Evolutionary conservation across 2,888 invertebrate genomes (phyloP).

Genomic region (Lasioglossum malachurum): DNA sequence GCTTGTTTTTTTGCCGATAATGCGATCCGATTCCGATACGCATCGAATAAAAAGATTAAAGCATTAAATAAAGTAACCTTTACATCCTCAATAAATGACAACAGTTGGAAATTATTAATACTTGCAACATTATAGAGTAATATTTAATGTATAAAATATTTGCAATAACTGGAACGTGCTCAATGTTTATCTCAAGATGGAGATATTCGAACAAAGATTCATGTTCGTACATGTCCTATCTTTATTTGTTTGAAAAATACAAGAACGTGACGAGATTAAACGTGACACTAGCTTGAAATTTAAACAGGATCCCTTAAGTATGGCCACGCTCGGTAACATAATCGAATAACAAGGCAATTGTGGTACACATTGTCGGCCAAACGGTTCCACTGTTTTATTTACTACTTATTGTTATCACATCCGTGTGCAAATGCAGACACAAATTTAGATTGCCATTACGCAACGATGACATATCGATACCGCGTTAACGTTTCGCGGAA

Average conservation of each 20-base stretch:
- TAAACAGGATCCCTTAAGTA: neutral
- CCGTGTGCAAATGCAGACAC: no score
- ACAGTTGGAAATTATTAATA: neutral
- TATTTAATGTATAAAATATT: neutral
- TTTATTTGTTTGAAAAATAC: neutral
- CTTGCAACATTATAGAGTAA: neutral
- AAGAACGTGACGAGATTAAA: neutral
- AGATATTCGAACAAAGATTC: neutral
- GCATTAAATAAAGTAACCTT: neutral
- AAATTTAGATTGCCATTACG: slow-evolving; percentile 21
- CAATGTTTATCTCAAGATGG: neutral
- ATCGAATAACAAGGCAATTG: neutral
- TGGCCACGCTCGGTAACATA: neutral
- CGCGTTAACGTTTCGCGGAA: slow-evolving; percentile 26
- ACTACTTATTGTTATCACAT: slow-evolving; percentile 31
- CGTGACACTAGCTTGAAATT: neutral
- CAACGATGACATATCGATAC: slow-evolving; percentile 28
- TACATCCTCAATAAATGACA: neutral
- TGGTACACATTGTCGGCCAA: neutral
- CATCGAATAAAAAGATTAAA: slow-evolving; percentile 3
- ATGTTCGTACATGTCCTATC: neutral
- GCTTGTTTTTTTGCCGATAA: slow-evolving; percentile 9
- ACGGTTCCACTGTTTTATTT: slow-evolving; percentile 27
- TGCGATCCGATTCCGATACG: neutral
- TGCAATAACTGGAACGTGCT: neutral